These are phyloP conservation scores for Penaeus chinensis DNA, from an alignment of 1,140 invertebrate genomes.

Conservation along the genomic window DNA sequence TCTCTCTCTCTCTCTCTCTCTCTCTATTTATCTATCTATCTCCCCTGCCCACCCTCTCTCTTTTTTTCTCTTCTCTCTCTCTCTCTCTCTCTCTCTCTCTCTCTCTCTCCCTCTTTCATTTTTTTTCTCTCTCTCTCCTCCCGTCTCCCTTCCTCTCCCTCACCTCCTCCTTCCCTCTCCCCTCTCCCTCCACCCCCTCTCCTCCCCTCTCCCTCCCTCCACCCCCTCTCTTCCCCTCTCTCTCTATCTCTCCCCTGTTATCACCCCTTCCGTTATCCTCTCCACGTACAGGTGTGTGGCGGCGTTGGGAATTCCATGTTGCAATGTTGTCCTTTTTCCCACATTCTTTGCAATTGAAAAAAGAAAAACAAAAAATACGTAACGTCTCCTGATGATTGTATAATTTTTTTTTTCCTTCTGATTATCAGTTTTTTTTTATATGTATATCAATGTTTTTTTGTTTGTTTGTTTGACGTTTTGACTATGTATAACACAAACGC, in stretches of 20 bases:
- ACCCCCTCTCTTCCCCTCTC: background rate
- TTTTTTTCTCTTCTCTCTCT: background rate
- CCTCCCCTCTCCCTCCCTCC: background rate
- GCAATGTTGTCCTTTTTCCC: background rate
- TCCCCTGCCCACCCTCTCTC: background rate
- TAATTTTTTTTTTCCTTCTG: too few species aligned
- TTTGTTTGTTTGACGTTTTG: too few species aligned
- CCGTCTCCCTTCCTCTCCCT: background rate
- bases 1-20: background rate
- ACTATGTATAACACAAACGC: too few species aligned
- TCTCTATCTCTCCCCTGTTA: background rate
- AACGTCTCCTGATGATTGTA: too few species aligned
- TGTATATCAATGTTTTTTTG: too few species aligned
- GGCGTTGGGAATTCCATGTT: background rate
- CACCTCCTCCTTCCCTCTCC: background rate
- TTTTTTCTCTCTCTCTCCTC: background rate
- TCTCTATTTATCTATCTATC: background rate
- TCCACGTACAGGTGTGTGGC: background rate
- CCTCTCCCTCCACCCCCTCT: background rate
- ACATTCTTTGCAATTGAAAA: background rate
- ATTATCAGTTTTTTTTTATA: too few species aligned
- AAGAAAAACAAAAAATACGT: too few species aligned
- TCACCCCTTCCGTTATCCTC: background rate
- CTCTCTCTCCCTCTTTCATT: background rate
- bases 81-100: conserved; percentile 8